Evolutionary conservation across 2,888 invertebrate genomes (phyloP), one percentile per base, ranked within the genome.

Genomic region (Dyspetes luteomarginatus): DNA sequence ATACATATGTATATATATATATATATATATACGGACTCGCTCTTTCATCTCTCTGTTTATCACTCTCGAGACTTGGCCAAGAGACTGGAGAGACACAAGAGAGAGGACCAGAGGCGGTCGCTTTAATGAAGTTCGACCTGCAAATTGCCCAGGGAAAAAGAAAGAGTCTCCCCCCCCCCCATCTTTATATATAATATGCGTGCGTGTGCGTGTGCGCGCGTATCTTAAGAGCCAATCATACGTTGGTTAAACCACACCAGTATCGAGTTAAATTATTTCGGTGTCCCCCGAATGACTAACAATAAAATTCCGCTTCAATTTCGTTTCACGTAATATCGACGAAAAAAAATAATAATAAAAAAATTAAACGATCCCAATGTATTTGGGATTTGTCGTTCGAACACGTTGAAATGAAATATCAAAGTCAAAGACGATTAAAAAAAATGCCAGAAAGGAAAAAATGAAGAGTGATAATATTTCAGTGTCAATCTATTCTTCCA

Each of bases 101-200:
- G 73, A 41, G 50, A 65, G 77, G 50, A 65, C 60, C 77, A 30
- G 55, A 43, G 62, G 77, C 50, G 64, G 77, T 68, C 58, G 64
- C 77, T 81, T 73, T 80, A 82, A 80, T 77, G 80, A 82, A 68
- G 80, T 80, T 58, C 82, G 68, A 79, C 79, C 76, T 82, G 82
- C 80, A 77, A 80, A 82, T 82, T 82, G 80, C 80, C 76, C 69
- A 19, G 17, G 30, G 28, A 62, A 45, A 48, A 69, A 64, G 68
- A 81, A 68, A 12, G 36, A 36, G 50, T 62, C 50, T 26, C 56
- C 36, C 9, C 9, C 36, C 36, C 36, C 7, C 12, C 7, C 9
- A 9, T 36, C 36, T 9, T 12, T 12, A 36, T 12, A 50, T 48
- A 67, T 52, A 24, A 15, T 45, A n/a, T 45, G 22, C 48, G 28